These are phyloP conservation scores for Arvicola amphibius DNA, from an alignment of 2,797 vertebrate species.

Conservation along the genomic window DNA sequence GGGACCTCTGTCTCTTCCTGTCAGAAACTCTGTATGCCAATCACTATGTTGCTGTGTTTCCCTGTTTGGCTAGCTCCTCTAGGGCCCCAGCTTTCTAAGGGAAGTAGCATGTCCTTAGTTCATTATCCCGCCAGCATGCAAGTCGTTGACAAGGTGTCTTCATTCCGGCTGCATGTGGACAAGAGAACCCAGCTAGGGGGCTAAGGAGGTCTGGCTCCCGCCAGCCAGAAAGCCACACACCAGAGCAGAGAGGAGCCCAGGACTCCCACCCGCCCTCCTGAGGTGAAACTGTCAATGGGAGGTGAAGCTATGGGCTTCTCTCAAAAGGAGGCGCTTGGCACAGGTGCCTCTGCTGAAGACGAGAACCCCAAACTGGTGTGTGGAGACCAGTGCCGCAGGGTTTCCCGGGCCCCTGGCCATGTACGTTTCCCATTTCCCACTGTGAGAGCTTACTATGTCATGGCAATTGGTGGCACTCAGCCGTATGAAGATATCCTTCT, in stretches of 20 bases:
- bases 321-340: neutral
- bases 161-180: neutral
- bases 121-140: neutral
- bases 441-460: neutral
- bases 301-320: neutral
- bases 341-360: neutral
- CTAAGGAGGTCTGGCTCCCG: neutral
- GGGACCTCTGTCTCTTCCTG: neutral
- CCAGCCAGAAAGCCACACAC: neutral
- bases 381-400: neutral
- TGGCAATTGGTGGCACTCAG: neutral
- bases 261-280: fast-evolving
- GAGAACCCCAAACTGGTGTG: neutral
- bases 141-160: neutral
- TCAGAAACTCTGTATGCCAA: neutral
- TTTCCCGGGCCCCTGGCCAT: neutral
- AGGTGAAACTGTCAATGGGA: neutral
- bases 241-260: no score
- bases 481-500: neutral
- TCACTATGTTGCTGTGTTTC: neutral
- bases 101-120: neutral
- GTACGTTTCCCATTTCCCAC: neutral
- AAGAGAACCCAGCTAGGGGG: neutral
- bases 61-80: neutral
- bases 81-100: neutral